Evolutionary conservation across 2,888 invertebrate genomes (phyloP).

Genomic region (Lithosia quadra): DNA sequence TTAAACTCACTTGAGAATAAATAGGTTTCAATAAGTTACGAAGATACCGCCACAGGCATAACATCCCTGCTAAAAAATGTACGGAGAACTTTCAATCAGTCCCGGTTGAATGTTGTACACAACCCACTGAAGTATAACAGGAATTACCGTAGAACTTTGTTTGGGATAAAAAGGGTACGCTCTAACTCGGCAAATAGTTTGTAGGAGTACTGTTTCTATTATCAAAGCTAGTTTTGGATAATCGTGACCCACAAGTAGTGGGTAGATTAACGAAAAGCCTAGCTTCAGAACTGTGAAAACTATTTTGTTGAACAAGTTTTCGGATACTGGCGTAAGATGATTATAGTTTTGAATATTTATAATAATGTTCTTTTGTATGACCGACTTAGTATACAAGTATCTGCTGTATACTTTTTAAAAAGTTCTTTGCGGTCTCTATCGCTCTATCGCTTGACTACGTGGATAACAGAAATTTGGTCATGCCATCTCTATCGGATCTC

Average conservation of each 20-base stretch:
- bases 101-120: background rate
- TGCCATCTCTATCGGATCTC: no score
- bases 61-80: background rate
- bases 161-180: background rate
- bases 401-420: background rate
- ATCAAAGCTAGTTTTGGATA: background rate
- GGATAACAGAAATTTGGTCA: no score
- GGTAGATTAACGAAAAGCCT: background rate
- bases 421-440: no score
- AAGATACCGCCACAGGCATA: background rate
- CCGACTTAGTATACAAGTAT: background rate
- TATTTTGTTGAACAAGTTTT: background rate
- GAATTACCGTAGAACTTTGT: constrained; percentile 3
- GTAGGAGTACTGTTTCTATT: background rate
- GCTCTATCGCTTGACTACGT: no score
- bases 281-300: background rate
- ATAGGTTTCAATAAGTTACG: no score
- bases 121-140: background rate
- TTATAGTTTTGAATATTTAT: background rate
- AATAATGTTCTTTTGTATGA: background rate
- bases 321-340: background rate
- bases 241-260: background rate
- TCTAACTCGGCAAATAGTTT: background rate
- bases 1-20: background rate
- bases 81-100: background rate